Percentiles rank a stretch among this genome's conserved stretches.
phyloP scores from a whole-genome alignment of 2,797 vertebrate genomes.

The Loriculus beryllinus region DNA sequence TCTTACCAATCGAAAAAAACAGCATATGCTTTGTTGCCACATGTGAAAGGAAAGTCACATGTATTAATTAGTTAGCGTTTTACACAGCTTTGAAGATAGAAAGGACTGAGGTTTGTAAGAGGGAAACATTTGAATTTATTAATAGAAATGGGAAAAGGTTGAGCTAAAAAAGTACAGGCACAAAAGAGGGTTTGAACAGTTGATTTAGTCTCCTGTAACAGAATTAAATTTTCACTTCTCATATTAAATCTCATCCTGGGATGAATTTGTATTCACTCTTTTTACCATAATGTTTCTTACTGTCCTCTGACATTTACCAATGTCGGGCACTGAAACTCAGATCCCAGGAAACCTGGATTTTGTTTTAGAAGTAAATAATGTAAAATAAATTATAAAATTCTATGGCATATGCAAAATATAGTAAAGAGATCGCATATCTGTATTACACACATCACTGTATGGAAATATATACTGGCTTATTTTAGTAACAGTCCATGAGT shows the following conservation, averaged over 20 bases:
- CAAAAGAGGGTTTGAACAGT: neutral
- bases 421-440: neutral
- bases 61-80: constrained; percentile 59
- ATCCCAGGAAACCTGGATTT: neutral
- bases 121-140: constrained; percentile 40
- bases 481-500: neutral
- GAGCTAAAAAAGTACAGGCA: constrained; percentile 20
- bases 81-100: constrained; percentile 35
- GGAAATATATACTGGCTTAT: neutral
- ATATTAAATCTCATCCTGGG: neutral
- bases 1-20: constrained; percentile 59
- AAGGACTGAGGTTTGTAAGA: neutral
- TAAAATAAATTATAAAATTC: neutral
- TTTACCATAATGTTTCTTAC: neutral
- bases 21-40: constrained; percentile 61
- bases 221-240: constrained; percentile 4
- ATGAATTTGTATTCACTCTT: neutral
- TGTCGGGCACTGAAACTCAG: neutral
- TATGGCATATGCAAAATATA: neutral
- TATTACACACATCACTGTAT: neutral
- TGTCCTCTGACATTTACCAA: neutral
- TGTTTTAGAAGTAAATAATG: neutral
- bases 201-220: constrained; percentile 11
- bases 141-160: constrained; percentile 15
- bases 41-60: constrained; percentile 53